phyloP scores from a whole-genome alignment of 2,113 vertebrate genomes.

The Nerophis lumbriciformis region DNA sequence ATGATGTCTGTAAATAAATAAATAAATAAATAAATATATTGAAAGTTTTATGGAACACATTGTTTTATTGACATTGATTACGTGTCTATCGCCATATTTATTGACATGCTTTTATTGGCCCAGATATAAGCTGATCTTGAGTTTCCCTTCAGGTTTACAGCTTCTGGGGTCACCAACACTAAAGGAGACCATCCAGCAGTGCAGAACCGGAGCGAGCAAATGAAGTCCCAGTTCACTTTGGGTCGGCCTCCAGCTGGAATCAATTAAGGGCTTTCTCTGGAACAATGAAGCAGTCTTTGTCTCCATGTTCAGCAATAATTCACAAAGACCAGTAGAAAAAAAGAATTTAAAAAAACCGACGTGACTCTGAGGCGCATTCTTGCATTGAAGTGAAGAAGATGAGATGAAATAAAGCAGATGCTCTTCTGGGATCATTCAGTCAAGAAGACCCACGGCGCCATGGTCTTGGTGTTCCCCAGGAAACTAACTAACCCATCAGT shows the following conservation, averaged over 20 bases:
- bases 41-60: too few species aligned
- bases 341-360: background rate
- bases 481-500: background rate
- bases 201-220: conserved; percentile 19
- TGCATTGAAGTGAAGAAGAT: conserved; percentile 14
- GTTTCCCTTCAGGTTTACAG: too few species aligned
- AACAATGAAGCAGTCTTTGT: conserved; percentile 10
- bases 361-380: conserved; percentile 5
- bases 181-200: too few species aligned
- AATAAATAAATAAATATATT: too few species aligned
- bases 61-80: too few species aligned
- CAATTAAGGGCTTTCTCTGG: conserved; percentile 34
- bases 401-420: background rate
- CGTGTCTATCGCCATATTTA: too few species aligned
- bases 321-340: background rate
- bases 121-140: too few species aligned
- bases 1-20: too few species aligned
- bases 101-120: too few species aligned
- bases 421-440: conserved; percentile 11
- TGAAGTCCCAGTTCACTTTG: conserved; percentile 45
- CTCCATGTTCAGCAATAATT: conserved; percentile 22
- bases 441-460: background rate
- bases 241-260: conserved; percentile 56
- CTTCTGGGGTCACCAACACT: too few species aligned
- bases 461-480: background rate